phyloP scores from a whole-genome alignment of 2,113 vertebrate genomes.

The Myocastor coypus region DNA sequence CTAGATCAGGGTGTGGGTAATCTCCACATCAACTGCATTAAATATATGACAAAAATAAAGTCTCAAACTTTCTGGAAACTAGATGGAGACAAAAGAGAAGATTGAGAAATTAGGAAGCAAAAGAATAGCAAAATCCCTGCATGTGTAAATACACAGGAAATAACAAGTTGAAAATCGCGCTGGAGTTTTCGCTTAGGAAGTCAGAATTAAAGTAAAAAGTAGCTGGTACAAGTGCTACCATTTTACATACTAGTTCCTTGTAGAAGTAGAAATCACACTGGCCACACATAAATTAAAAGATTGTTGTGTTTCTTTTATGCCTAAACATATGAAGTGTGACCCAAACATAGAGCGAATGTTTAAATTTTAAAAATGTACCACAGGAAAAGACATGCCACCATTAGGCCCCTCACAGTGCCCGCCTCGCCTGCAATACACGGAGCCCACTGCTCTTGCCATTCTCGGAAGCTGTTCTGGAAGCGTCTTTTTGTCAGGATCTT shows the following conservation, averaged over 20 bases:
- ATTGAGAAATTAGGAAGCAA: background rate
- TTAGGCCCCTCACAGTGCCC: background rate
- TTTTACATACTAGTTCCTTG: background rate
- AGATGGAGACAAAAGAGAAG: slow-evolving; percentile 9
- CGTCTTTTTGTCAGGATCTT: background rate
- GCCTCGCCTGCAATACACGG: background rate
- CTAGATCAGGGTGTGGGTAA: background rate
- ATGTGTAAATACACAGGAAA: background rate
- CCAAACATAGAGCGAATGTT: background rate
- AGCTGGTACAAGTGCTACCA: background rate
- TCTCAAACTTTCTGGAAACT: slow-evolving; percentile 23
- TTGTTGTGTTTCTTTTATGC: background rate
- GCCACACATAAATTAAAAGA: background rate
- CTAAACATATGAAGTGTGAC: background rate
- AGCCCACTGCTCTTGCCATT: background rate
- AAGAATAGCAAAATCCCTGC: background rate
- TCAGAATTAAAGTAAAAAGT: slow-evolving; percentile 21
- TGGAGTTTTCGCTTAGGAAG: slow-evolving; percentile 29
- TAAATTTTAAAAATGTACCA: background rate
- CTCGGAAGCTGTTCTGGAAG: background rate
- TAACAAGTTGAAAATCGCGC: background rate
- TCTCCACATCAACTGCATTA: slow-evolving; percentile 15
- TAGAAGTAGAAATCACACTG: slow-evolving; percentile 20
- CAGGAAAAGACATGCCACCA: background rate
- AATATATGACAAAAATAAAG: slow-evolving; percentile 3